These are phyloP conservation scores for Campoplex nolae DNA, from an alignment of 2,888 invertebrate genomes.

Conservation along the genomic window DNA sequence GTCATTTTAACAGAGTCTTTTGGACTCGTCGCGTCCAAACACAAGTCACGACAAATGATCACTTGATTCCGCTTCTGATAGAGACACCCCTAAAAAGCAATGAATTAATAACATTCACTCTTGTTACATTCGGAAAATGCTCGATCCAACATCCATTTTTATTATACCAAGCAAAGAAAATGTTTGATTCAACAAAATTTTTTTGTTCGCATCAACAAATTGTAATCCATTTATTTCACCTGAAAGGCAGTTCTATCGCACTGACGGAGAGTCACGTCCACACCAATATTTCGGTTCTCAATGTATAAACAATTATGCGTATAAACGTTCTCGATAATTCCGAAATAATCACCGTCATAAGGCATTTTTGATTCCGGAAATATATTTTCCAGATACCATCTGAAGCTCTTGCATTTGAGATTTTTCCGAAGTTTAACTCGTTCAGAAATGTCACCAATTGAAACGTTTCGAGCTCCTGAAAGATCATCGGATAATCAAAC, in stretches of 20 bases:
- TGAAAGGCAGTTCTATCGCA: constrained; percentile 99
- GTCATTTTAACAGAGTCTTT: constrained; percentile 97
- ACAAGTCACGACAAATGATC: constrained; percentile 97
- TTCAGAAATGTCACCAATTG: constrained; percentile 95
- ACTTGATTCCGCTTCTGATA: constrained; percentile 98
- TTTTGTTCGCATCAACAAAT: too few species aligned
- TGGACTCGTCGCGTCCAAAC: constrained; percentile 94
- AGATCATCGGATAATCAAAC: neutral
- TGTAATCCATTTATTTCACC: constrained; percentile 85
- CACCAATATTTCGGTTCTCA: constrained; percentile 96
- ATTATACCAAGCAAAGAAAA: too few species aligned
- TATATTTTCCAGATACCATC: constrained; percentile 99
- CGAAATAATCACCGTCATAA: constrained; percentile 96
- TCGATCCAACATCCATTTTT: neutral
- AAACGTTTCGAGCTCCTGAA: constrained; percentile 93
- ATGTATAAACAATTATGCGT: constrained; percentile 96
- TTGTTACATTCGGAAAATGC: neutral
- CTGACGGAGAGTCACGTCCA: constrained; percentile 95
- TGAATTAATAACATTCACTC: constrained; percentile 2
- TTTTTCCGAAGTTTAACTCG: constrained; percentile 91
- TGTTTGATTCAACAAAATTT: too few species aligned
- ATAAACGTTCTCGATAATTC: constrained; percentile 96
- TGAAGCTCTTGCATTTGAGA: constrained; percentile 97
- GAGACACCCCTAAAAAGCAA: constrained; percentile 91
- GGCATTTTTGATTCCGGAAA: constrained; percentile 99